Evolutionary conservation across 1,140 invertebrate species (phyloP).

Genomic region (Polypedilum pembai): DNA sequence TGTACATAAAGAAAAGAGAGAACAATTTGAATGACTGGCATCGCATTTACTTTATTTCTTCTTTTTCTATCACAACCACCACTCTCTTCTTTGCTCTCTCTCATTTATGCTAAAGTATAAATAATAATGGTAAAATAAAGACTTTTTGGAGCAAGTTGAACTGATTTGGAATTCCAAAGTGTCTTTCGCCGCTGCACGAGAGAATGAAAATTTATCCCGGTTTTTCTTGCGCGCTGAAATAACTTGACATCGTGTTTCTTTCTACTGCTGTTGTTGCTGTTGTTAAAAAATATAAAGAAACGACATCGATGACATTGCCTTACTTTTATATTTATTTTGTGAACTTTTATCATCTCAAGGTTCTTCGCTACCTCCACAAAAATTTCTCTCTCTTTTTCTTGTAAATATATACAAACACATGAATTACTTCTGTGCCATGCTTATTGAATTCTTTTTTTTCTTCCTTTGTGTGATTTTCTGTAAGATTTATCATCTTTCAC

Average conservation of each 20-base stretch:
- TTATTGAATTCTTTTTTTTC: neutral
- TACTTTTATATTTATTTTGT: neutral
- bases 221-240: neutral
- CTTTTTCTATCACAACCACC: neutral
- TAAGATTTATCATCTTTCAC: no score
- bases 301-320: no score
- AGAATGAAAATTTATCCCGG: no score
- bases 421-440: conserved; percentile 11
- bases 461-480: no score
- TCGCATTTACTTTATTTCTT: neutral
- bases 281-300: no score
- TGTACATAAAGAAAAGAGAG: neutral
- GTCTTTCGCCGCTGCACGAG: neutral
- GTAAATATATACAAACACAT: conserved; percentile 1
- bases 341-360: conserved; percentile 11
- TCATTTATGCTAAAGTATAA: conserved; percentile 10
- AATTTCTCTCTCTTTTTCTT: neutral
- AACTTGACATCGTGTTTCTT: neutral
- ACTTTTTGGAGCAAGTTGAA: neutral
- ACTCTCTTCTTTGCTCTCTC: neutral
- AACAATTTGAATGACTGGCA: conserved; percentile 10
- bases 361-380: neutral
- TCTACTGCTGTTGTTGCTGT: neutral
- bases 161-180: conserved; percentile 19
- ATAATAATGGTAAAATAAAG: conserved; percentile 6